Evolutionary conservation across 2,113 vertebrate genomes (phyloP).

Genomic region (Pithys albifrons): DNA sequence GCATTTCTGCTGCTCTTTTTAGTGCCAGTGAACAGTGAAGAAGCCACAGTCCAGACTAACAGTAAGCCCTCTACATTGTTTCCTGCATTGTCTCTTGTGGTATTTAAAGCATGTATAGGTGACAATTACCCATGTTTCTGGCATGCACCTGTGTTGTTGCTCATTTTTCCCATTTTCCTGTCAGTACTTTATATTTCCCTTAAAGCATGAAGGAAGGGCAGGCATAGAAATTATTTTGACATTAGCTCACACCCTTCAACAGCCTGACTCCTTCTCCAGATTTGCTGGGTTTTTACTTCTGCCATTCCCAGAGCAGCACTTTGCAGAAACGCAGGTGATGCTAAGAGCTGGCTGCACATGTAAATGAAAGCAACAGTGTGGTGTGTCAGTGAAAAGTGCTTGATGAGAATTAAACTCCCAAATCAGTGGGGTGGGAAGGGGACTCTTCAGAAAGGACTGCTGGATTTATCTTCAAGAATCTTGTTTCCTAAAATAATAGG

Average conservation of each 20-base stretch:
- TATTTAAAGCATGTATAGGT: neutral
- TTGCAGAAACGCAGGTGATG: neutral
- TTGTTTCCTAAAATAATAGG: neutral
- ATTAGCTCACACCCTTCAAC: neutral
- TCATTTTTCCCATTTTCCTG: neutral
- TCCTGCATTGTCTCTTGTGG: neutral
- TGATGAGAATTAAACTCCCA: neutral
- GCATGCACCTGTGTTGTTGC: neutral
- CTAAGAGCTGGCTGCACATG: neutral
- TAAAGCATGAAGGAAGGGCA: neutral
- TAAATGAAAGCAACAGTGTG: neutral
- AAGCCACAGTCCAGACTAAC: neutral
- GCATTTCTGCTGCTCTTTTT: constrained; percentile 19
- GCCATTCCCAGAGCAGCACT: neutral
- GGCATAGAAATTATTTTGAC: neutral
- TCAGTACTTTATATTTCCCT: neutral
- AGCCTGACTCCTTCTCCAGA: neutral
- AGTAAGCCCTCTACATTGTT: neutral
- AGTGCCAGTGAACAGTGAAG: constrained; percentile 26
- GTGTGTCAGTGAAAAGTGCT: neutral
- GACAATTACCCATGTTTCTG: neutral
- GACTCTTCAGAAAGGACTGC: neutral
- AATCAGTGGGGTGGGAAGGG: neutral
- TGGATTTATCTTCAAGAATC: neutral
- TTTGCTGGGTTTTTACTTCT: neutral